Percentiles rank a stretch among this genome's conserved stretches.
These are phyloP conservation scores for Drosophila repleta DNA, from an alignment of 1,140 invertebrate genomes.

Conservation along the genomic window DNA sequence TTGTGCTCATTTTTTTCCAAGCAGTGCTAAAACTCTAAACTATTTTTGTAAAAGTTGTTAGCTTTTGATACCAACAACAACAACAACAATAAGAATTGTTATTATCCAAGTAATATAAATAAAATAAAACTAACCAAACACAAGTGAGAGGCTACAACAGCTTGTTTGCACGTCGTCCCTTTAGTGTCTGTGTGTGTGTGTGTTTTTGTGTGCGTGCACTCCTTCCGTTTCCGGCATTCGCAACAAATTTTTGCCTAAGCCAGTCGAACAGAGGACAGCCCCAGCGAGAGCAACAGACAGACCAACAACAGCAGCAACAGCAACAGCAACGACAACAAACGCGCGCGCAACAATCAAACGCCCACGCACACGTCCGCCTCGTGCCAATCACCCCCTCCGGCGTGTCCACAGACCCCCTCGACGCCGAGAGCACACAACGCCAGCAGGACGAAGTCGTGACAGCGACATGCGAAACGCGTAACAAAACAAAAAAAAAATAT, in stretches of 20 bases:
- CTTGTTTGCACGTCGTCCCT: conserved; percentile 55
- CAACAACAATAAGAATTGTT: conserved; percentile 16
- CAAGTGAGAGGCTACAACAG: conserved; percentile 33
- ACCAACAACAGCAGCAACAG: conserved; percentile 3
- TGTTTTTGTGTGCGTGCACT: conserved; percentile 18
- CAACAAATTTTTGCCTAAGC: conserved; percentile 54
- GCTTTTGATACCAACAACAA: conserved; percentile 27
- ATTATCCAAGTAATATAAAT: conserved; percentile 16
- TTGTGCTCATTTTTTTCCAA: background rate
- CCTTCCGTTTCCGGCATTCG: conserved; percentile 51
- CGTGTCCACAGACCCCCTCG: too few relatives aligned
- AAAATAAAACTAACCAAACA: conserved; percentile 18
- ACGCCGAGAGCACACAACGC: background rate
- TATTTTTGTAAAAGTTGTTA: conserved; percentile 47
- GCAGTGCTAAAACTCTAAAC: conserved; percentile 46
- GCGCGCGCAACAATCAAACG: conserved; percentile 59
- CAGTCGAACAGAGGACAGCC: conserved; percentile 19
- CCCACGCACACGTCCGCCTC: conserved; percentile 32
- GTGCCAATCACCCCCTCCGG: background rate
- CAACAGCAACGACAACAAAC: conserved; percentile 32
- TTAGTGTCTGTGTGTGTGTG: conserved; percentile 49
- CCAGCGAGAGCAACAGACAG: conserved; percentile 15
- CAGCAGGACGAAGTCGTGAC: conserved; percentile 23
- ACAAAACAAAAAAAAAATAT: conserved; percentile 34
- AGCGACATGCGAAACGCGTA: conserved; percentile 42